A percentile compares a stretch with the other conserved stretches of the same genome.
phyloP scores from a whole-genome alignment of 2,113 vertebrate genomes.

The Nannobrachium achirus region DNA sequence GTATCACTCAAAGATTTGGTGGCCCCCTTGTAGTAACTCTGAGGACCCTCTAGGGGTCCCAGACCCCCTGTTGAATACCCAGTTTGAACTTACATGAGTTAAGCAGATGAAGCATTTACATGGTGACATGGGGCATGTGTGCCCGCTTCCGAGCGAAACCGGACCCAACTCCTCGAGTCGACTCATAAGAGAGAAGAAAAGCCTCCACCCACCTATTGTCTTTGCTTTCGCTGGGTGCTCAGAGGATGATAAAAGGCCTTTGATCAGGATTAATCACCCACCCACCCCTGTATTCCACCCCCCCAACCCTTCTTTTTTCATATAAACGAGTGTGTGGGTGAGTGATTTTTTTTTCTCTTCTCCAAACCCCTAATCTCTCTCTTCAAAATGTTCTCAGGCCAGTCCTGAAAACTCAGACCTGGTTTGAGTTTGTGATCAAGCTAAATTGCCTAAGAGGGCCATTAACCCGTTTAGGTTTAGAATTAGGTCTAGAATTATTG shows the following conservation, averaged over 20 bases:
- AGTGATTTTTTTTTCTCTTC: conserved; percentile 39
- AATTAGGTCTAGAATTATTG: too few species aligned
- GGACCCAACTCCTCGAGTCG: conserved; percentile 30
- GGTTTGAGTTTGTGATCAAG: conserved; percentile 61
- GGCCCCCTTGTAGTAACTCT: too few species aligned
- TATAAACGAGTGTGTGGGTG: not conserved
- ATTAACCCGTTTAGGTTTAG: too few species aligned
- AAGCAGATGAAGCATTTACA: conserved; percentile 26
- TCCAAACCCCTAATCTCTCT: conserved; percentile 61
- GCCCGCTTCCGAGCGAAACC: conserved; percentile 11
- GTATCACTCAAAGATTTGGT: too few species aligned
- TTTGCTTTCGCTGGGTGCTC: conserved; percentile 15
- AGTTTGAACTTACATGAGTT: conserved; percentile 7
- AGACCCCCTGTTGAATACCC: too few species aligned
- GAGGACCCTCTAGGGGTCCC: too few species aligned
- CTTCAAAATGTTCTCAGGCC: conserved; percentile 50
- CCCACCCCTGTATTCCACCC: not conserved
- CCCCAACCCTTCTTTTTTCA: not conserved
- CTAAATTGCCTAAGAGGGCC: conserved; percentile 71
- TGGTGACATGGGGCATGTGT: conserved; percentile 4
- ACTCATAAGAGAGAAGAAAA: conserved; percentile 35
- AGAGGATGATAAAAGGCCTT: conserved; percentile 44
- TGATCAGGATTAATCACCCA: conserved; percentile 54
- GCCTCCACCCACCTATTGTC: not conserved
- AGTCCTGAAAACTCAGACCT: conserved; percentile 34